phyloP scores from a whole-genome alignment of 2,113 vertebrate genomes.

The Entomyzon cyanotis region DNA sequence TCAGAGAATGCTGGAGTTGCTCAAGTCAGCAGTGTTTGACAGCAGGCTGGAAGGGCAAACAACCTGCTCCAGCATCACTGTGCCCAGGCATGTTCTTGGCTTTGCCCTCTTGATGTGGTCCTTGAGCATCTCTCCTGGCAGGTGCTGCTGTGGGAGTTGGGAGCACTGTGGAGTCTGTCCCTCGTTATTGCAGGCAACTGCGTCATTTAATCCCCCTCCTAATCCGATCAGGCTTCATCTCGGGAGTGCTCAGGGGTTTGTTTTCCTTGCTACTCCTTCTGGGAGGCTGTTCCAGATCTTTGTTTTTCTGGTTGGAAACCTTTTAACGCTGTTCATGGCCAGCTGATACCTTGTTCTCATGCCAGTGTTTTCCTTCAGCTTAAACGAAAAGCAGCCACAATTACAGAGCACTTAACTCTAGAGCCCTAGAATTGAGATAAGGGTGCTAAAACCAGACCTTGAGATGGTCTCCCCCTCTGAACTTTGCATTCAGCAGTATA shows the following conservation, averaged over 20 bases:
- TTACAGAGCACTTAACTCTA: constrained; percentile 30
- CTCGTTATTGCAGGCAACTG: constrained; percentile 4
- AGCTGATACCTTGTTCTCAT: constrained; percentile 53
- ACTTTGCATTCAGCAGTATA: not conserved
- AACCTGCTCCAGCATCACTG: not conserved
- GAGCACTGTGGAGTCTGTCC: not conserved
- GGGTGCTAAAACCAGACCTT: not conserved
- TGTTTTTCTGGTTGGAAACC: constrained; percentile 55
- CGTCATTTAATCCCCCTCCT: constrained; percentile 35
- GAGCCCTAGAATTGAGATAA: not conserved
- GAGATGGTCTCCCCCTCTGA: not conserved
- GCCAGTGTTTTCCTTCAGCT: constrained; percentile 53
- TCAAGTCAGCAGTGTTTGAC: not conserved
- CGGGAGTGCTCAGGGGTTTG: constrained; percentile 8
- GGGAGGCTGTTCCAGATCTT: constrained; percentile 37
- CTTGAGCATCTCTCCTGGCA: constrained; percentile 24
- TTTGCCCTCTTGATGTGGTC: not conserved
- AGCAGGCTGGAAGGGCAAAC: not conserved
- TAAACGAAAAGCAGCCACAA: constrained; percentile 33
- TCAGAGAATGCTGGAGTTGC: not conserved
- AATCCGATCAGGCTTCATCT: constrained; percentile 41
- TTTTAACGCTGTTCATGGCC: not conserved
- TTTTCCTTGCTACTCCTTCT: constrained; percentile 56
- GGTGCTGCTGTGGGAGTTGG: not conserved
- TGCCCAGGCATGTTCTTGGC: not conserved